These are phyloP conservation scores for Tetranychus piercei DNA, from an alignment of 2,888 invertebrate genomes.

Conservation along the genomic window DNA sequence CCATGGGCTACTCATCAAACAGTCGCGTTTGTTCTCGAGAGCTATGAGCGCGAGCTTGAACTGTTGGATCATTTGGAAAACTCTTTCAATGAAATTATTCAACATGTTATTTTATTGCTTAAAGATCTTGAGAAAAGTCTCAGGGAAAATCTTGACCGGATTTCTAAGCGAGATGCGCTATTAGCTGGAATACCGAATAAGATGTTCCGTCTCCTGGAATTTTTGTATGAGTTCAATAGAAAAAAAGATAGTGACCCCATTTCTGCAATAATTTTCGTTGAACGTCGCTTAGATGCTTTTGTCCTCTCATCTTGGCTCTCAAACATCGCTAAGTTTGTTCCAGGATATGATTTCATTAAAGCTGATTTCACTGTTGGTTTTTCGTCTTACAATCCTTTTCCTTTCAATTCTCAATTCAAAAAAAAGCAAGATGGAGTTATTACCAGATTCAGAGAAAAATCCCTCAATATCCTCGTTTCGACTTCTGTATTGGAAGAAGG, in stretches of 20 bases:
- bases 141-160: background rate
- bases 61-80: too few species aligned
- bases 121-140: background rate
- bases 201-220: background rate
- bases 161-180: background rate
- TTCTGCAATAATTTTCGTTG: conserved; percentile 76
- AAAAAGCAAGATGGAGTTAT: background rate
- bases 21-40: too few species aligned
- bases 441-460: background rate
- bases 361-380: background rate
- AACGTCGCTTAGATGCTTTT: conserved; percentile 65
- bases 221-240: background rate
- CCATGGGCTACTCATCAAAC: too few species aligned
- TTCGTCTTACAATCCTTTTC: background rate
- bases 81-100: background rate
- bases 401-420: background rate
- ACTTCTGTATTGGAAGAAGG: conserved; percentile 29
- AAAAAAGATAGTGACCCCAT: conserved; percentile 32
- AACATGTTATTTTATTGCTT: background rate
- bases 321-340: conserved; percentile 17
- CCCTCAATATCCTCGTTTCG: conserved; percentile 19
- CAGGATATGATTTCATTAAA: background rate
- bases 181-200: background rate
- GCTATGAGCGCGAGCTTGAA: too few species aligned
- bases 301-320: conserved; percentile 53